Conservation (phyloP, 2,888 invertebrate genomes). For the Nebria salina region DNA sequence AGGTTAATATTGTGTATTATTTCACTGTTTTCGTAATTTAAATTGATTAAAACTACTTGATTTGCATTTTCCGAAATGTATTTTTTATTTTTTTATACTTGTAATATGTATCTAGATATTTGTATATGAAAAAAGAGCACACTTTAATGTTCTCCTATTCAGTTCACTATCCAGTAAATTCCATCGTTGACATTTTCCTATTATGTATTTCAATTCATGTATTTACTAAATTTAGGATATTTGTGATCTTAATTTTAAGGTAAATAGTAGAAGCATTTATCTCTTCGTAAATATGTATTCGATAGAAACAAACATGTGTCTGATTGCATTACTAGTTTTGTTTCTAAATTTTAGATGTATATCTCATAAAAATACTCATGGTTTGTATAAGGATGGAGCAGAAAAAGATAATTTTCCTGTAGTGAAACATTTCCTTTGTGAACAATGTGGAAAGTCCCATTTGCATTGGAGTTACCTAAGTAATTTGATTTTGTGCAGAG, state of each 20-base stretch:
- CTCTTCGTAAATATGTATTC: too few species aligned
- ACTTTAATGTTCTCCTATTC: too few species aligned
- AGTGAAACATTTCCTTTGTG: conserved; percentile 66
- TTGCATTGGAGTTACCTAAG: conserved; percentile 66
- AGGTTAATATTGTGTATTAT: conserved; percentile 56
- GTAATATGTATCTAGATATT: not conserved
- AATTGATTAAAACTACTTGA: too few species aligned
- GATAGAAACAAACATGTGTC: not conserved
- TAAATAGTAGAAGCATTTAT: too few species aligned
- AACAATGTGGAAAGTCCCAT: conserved; percentile 66
- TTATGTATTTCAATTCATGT: too few species aligned
- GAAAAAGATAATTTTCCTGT: conserved; percentile 66
- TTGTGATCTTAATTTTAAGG: too few species aligned
- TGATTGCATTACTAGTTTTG: not conserved
- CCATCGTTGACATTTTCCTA: too few species aligned
- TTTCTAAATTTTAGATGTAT: conserved; percentile 53
- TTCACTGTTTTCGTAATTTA: not conserved
- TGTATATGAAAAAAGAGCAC: not conserved
- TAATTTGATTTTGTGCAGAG: conserved; percentile 2
- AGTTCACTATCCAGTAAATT: too few species aligned
- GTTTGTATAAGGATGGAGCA: conserved; percentile 62
- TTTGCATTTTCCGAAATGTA: not conserved
- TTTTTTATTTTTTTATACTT: not conserved
- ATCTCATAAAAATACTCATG: conserved; percentile 66
- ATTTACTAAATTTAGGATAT: too few species aligned